Base-by-base conservation (phyloP, 2,888 invertebrate genomes). In the Stenodera caucasica region DNA sequence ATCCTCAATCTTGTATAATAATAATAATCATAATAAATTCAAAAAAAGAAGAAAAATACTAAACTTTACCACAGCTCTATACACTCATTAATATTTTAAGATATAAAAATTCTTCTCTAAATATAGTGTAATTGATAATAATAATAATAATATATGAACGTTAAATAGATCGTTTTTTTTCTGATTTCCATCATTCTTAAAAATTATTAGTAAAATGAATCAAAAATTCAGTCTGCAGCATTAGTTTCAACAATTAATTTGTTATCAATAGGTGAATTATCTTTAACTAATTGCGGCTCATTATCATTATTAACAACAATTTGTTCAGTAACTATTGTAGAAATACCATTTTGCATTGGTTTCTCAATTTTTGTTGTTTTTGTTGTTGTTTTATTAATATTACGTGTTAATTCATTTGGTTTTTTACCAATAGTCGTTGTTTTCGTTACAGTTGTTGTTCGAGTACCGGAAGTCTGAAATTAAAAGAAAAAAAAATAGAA, bases 221-320 rank as follows among this genome's bases (percentile, higher is more conserved):
- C 32, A 35, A 60, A 61, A 60, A 57, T 73, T 79, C 79, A 79
- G 77, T 78, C 78, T 72, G 77, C 76, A 58, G 72, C 68, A 54
- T 66, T 73, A 63, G 75, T 67, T 62, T 78, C 80, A 45, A 75
- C 71, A 55, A 76, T 65, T 59, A 78, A 58, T 64, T 78, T 78
- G 67, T 78, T 78, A 67, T 78, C 76, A 54, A 80, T 53, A 9
- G 81, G 81, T 8, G 80, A 81, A 63, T 77, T 75, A 69, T 81
- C 81, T 69, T 80, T 81, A 29, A 60, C 32, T 35, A 63, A 49
- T 23, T 29, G 70, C 32, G 71, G 67, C 51, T 75, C 74, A 30
- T 68, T 61, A 35, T 72, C 71, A 54, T 71, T 71, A 40, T 65
- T 70, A 12, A 72, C 67, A 7, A 67, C 69, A 51, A 70, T 70